phyloP scores from a whole-genome alignment of 2,113 vertebrate species.

The Hipposideros armiger region DNA sequence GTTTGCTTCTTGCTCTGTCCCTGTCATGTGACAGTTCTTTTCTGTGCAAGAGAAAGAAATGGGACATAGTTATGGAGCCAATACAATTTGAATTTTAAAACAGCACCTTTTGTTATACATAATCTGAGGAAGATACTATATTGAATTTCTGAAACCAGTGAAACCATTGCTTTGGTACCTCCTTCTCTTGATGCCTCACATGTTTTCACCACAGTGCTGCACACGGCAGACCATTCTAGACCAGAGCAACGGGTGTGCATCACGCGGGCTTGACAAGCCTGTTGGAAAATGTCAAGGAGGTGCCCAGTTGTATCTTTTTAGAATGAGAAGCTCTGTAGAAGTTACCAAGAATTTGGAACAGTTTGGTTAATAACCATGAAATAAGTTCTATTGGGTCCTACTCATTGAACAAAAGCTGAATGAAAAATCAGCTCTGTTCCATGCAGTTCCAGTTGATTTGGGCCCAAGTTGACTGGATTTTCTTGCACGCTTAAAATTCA shows the following conservation, averaged over 20 bases:
- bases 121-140: background rate
- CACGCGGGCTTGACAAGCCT: accelerated
- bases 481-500: background rate
- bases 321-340: constrained; percentile 21
- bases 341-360: constrained; percentile 20
- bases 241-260: background rate
- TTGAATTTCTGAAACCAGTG: background rate
- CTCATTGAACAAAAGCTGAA: background rate
- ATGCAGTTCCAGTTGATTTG: background rate
- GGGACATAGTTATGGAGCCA: background rate
- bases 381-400: constrained; percentile 19
- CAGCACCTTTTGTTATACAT: background rate
- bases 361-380: background rate
- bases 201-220: background rate
- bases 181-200: accelerated
- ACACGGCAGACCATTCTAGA: accelerated
- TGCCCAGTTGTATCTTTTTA: background rate
- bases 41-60: constrained; percentile 18
- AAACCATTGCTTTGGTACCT: background rate
- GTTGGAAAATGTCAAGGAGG: background rate
- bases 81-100: background rate
- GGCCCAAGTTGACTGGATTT: background rate
- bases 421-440: background rate
- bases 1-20: background rate
- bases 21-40: background rate